Base-by-base conservation (phyloP, 35 echinoderm and acorn worm species). In the Hemicentrotus pulcherrimus region DNA sequence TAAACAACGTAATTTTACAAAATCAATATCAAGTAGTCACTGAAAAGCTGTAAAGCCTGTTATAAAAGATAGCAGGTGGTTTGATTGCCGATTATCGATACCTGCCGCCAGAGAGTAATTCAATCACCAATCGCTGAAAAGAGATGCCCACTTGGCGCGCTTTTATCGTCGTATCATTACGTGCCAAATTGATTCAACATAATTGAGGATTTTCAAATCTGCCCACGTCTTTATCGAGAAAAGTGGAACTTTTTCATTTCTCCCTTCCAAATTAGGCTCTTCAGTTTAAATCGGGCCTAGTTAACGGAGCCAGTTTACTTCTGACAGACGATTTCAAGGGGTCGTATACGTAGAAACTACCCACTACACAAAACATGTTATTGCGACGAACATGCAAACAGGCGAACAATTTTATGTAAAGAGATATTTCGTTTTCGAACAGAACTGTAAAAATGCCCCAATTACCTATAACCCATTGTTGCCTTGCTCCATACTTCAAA, bases 1-100 rank as follows among this genome's bases (percentile, higher is more conserved):
- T 93, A 93, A 93, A 93, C 91, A 93, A 93, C 91, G 46, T 58
- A 48, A 93, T 93, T 93, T 93, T 48, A 32, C 91, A 93, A 93
- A 93, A 52, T 93, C 91, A 93, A 93, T 93, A 46, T 93, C 91
- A 93, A 93, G 91, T 93, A 93, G 91, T 58, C 91, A 93, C 22
- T 93, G n/a, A 50, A 93, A 31, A 31, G 91, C 19, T 50, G 46
- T 46, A 55, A 50, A 58, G 15, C 11, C 30, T 7, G 2, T 22
- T 15, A 93, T 46, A 93, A 47, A 46, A 93, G 48, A 47, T 47
- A 13, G 91, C 45, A 93, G 91, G 45, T 93, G 91, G 45, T 93
- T 93, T 14, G 91, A 93, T 58, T 31, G 46, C 47, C 16, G 46
- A 93, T 50, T 90, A 47, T 90, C 46, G 33, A 18, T 90, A 46